Evolutionary conservation across 1,140 invertebrate genomes (phyloP), one percentile per base, ranked within the genome.

Genomic region (Schlechtendalia chinensis): DNA sequence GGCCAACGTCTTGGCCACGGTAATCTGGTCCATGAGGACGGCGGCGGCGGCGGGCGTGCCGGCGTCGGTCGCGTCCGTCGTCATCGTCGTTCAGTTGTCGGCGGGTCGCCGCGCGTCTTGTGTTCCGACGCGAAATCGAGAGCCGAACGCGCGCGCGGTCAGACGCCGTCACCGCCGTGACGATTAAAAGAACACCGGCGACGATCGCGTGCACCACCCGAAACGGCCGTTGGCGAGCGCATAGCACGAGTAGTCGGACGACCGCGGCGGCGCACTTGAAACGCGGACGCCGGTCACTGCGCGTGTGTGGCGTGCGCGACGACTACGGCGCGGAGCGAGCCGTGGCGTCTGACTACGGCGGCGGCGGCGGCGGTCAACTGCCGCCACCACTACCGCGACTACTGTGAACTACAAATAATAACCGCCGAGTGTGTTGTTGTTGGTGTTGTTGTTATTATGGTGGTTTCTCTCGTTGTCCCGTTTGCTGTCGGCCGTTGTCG

Each of bases 1-100:
- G 1, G 92, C 88, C 19, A 92, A 84, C 22, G 90, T 86, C 85
- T 94, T 93, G 54, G 91, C 89, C 77, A 88, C 87, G 5, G 86
- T 85, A 39, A 87, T 54, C 24, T 80, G 61, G 32, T 80, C 67
- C 17, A 56, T 45, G 32, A 80, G 32, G 19, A 39, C 65, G 0
- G 50, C 17, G 0, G 65, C 19, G 17, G 29, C 29, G 4, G 77
- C 29, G 22, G 45, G 27, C n/a, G 47, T 54, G 22, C 22, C 22
- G 67, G 50, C 67, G 14, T 71, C 45, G 4, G 67, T 53, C 24
- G 27, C 22, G 8, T 29, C 27, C 17, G 22, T 12, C 39, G 56
- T 74, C 8, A 61, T 58, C 5, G 27, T 19, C 67, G 29, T 71
- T 12, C n/a, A n/a, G n/a, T n/a, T n/a, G n/a, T n/a, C n/a, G n/a